A percentile compares a stretch with the other conserved stretches of the same genome.
These are phyloP conservation scores for Apteryx owenii DNA, from an alignment of 2,113 vertebrate species.

Conservation along the genomic window DNA sequence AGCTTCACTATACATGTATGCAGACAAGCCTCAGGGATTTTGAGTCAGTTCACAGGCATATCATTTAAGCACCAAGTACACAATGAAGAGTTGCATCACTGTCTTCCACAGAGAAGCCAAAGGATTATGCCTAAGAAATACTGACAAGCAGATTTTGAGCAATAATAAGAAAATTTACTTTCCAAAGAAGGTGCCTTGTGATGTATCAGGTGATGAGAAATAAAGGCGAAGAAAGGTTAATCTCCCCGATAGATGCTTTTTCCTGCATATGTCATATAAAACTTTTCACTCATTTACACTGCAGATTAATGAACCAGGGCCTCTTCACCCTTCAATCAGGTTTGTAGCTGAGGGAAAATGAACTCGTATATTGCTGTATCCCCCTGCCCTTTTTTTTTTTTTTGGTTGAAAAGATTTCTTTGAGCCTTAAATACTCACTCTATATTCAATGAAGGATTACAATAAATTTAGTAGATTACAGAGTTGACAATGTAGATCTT, in stretches of 20 bases:
- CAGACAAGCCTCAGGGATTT: background rate
- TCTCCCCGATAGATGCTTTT: background rate
- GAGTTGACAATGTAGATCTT: background rate
- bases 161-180: background rate
- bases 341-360: background rate
- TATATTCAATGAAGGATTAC: background rate
- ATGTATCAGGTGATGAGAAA: background rate
- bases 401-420: background rate
- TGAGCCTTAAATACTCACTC: background rate
- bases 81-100: background rate
- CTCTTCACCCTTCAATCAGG: background rate
- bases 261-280: background rate
- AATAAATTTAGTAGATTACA: background rate
- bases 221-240: background rate
- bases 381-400: background rate
- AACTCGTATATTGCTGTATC: accelerated
- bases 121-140: background rate
- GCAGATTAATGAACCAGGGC: background rate
- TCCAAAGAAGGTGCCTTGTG: background rate
- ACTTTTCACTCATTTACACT: background rate
- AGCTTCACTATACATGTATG: background rate
- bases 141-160: background rate
- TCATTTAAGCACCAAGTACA: background rate
- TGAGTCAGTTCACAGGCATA: background rate
- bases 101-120: background rate